Evolutionary conservation across 2,113 vertebrate genomes (phyloP).

Genomic region (Hepsetus odoe): DNA sequence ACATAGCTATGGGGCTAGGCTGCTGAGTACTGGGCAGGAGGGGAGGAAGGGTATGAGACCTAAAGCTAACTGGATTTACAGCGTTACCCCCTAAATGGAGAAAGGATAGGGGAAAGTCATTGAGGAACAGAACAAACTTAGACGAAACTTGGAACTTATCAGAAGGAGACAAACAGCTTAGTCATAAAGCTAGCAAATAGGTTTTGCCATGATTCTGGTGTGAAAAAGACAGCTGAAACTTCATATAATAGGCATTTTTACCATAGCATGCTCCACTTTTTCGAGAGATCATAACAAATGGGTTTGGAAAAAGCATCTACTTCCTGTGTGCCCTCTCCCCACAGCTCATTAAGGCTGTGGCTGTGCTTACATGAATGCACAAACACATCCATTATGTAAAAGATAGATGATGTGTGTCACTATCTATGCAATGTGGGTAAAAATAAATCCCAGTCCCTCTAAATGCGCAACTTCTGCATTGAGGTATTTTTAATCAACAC

Average conservation of each 20-base stretch:
- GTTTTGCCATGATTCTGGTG: not conserved
- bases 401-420: slow-evolving; percentile 44
- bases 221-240: not conserved
- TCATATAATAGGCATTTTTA: slow-evolving; percentile 12
- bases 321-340: slow-evolving; percentile 17
- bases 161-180: not conserved
- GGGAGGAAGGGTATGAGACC: not conserved
- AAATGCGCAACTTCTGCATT: slow-evolving; percentile 5
- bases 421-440: slow-evolving; percentile 26
- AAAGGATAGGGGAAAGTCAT: slow-evolving; percentile 12
- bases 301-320: slow-evolving; percentile 17
- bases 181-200: not conserved
- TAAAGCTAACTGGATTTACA: too few species aligned
- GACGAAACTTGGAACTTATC: not conserved
- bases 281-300: slow-evolving; percentile 12
- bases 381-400: slow-evolving; percentile 40
- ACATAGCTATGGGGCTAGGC: not conserved
- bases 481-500: not conserved
- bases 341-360: slow-evolving; percentile 22
- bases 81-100: not conserved
- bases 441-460: slow-evolving; percentile 28
- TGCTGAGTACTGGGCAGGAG: not conserved
- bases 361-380: slow-evolving; percentile 42
- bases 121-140: not conserved
- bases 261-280: slow-evolving; percentile 3